Conservation (phyloP, 2,888 invertebrate species). For the Cactoblastis cactorum region DNA sequence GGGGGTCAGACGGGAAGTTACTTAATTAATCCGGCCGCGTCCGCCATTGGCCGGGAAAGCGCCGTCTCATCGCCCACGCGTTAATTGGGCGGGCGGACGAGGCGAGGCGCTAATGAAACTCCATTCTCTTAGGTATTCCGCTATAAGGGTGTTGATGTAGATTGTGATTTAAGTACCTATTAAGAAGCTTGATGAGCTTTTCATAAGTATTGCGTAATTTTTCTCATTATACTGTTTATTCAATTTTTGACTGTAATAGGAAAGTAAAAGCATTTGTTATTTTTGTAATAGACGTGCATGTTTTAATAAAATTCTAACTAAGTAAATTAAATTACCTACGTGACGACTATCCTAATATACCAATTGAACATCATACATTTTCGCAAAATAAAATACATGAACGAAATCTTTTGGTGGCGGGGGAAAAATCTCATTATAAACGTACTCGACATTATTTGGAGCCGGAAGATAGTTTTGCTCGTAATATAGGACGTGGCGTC, state of each 20-base stretch:
- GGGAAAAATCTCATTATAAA: constrained; percentile 4
- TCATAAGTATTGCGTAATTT: neutral
- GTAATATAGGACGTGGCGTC: constrained; percentile 11
- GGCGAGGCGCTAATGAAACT: constrained; percentile 68
- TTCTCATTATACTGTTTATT: too few relatives aligned
- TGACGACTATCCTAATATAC: neutral
- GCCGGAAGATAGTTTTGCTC: constrained; percentile 8
- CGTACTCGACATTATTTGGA: constrained; percentile 5
- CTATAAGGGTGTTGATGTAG: constrained; percentile 15
- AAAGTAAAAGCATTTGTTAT: too few relatives aligned
- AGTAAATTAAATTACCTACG: too few relatives aligned
- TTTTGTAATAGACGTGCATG: too few relatives aligned
- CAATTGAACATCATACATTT: neutral
- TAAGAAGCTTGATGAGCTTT: neutral
- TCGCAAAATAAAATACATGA: neutral
- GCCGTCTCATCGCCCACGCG: constrained; percentile 73
- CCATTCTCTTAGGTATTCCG: constrained; percentile 38
- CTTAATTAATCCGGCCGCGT: constrained; percentile 78
- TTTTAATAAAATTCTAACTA: too few relatives aligned
- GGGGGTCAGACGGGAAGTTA: constrained; percentile 67
- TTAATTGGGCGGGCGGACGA: constrained; percentile 76
- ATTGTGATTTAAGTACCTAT: neutral
- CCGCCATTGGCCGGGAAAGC: constrained; percentile 72
- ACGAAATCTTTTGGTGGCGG: neutral
- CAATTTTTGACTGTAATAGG: too few relatives aligned